Evolutionary conservation across 2,797 vertebrate species (phyloP), one percentile per base, ranked within the genome.

Genomic region (Gobionotothen gibberifrons): DNA sequence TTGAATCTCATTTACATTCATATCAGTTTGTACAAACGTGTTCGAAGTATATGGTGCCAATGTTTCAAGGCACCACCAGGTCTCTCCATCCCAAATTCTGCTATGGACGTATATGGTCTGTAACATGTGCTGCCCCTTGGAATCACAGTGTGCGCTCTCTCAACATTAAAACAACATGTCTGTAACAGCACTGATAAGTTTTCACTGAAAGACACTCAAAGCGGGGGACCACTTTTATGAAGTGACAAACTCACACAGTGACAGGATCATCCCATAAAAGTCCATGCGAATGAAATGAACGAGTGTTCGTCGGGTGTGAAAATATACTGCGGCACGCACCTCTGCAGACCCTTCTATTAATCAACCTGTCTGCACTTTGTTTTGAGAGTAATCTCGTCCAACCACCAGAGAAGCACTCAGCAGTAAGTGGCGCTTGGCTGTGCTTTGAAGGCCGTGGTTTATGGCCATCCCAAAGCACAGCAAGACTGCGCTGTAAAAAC

Each of bases 341-440:
- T 93, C 86, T 78, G 85, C 76, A 84, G 93, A 92, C 91, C 91
- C 90, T 90, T 84, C 91, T 93, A 93, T 95, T 95, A 94, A 95
- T 95, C 95, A 95, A 93, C 85, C 93, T 95, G 93, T 95, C 94
- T 85, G 73, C 93, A 93, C 93, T 93, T 91, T 94, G 94, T 95
- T 95, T 94, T 90, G 85, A 95, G 93, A 94, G 94, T 92, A 94
- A 95, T 94, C 93, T 92, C 84, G 88, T 88, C 93, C 93, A 88
- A 93, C 91, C 88, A 90, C 90, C 88, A 88, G 87, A 94, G 92
- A 92, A 92, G 93, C 93, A 93, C 90, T 94, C 93, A 92, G 91
- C 87, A 75, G 90, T 94, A 93, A 95, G 93, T 94, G 92, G 87
- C 78, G 91, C 87, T 92, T 85, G 90, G 90, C 90, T 90, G 83